A percentile compares a stretch with the other conserved stretches of the same genome.
Evolutionary conservation across 2,113 vertebrate species (phyloP).

Genomic region (Psittacula cyanocephala): DNA sequence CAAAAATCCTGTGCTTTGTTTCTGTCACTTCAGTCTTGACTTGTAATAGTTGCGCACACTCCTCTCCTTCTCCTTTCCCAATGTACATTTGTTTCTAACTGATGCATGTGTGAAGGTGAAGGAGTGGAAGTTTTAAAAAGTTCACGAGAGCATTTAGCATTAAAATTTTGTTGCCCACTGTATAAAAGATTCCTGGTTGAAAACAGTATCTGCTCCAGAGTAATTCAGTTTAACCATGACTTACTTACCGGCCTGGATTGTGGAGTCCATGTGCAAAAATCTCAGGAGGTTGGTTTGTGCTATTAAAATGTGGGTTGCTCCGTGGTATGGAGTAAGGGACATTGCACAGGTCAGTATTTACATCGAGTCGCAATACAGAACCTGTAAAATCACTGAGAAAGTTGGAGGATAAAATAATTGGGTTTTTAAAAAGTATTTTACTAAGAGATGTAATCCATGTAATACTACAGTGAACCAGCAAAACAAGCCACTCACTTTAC

Average conservation of each 20-base stretch:
- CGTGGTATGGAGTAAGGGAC: slow-evolving; percentile 90
- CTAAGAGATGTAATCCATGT: background rate
- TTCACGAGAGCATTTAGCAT: background rate
- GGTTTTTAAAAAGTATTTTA: background rate
- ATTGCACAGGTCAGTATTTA: slow-evolving; percentile 87
- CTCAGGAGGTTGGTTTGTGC: slow-evolving; percentile 98
- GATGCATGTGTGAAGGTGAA: background rate
- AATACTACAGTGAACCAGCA: background rate
- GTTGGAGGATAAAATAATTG: slow-evolving; percentile 16
- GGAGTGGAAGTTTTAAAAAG: background rate
- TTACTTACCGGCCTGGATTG: slow-evolving; percentile 94
- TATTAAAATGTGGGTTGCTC: slow-evolving; percentile 97
- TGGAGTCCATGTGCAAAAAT: slow-evolving; percentile 97
- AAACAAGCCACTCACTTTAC: background rate
- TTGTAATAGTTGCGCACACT: background rate
- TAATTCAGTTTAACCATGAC: background rate
- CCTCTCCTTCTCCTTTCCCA: background rate
- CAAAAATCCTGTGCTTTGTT: background rate
- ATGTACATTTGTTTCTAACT: background rate
- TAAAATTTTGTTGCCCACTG: background rate
- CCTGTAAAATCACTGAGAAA: slow-evolving; percentile 95
- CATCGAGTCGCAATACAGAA: slow-evolving; percentile 91
- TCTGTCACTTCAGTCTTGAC: background rate
- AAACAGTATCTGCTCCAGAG: background rate
- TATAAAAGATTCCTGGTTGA: background rate